Evolutionary conservation across 2,113 vertebrate species (phyloP).

Genomic region (Psilopogon haemacephalus): DNA sequence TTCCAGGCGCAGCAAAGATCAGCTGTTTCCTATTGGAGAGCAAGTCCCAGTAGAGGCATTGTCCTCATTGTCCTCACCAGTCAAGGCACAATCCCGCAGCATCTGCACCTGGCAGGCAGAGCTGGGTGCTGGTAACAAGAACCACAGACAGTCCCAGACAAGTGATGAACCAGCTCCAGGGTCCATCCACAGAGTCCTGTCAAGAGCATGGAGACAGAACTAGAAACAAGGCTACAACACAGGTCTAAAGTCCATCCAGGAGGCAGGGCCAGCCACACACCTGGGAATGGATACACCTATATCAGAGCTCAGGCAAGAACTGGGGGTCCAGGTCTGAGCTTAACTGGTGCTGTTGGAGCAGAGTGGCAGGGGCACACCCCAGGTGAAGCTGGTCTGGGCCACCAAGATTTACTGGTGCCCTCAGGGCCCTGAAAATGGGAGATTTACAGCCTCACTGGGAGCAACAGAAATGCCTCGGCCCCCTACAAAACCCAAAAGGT

Average conservation of each 20-base stretch:
- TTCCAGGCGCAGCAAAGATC: neutral
- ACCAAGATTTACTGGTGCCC: neutral
- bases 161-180: neutral
- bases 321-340: neutral
- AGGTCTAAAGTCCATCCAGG: neutral
- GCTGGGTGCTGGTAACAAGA: neutral
- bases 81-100: neutral
- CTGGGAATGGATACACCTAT: neutral
- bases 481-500: neutral
- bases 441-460: neutral
- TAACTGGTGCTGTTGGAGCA: neutral
- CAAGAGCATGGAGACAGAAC: neutral
- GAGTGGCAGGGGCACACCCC: too few species aligned
- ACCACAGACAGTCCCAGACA: neutral
- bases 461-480: neutral
- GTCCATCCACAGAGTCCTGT: neutral
- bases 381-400: neutral
- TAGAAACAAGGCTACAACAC: neutral
- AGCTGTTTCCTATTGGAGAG: neutral
- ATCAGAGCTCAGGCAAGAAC: neutral
- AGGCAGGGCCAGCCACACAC: neutral
- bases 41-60: neutral
- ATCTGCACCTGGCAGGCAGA: neutral
- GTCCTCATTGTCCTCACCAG: neutral
- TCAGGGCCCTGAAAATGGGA: neutral